phyloP scores from a whole-genome alignment of 1,140 invertebrate genomes.

The Grapholita molesta region DNA sequence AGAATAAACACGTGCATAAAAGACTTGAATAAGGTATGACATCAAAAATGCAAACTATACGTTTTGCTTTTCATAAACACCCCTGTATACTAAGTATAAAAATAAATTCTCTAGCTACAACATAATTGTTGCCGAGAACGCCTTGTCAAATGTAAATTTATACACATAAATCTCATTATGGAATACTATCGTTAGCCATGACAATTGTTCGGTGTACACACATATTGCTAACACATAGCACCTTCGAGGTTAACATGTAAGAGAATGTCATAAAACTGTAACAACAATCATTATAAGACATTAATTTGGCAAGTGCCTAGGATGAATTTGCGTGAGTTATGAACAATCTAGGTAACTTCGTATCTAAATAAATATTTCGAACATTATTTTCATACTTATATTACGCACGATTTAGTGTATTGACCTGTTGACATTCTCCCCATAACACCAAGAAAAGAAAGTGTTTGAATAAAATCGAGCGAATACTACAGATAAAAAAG shows the following conservation, averaged over 20 bases:
- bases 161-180: slow-evolving; percentile 16
- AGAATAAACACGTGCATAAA: slow-evolving; percentile 14
- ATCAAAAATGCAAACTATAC: slow-evolving; percentile 4
- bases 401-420: background rate
- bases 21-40: slow-evolving; percentile 3
- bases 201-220: background rate
- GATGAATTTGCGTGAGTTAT: background rate
- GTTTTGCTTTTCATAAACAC: slow-evolving; percentile 5
- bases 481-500: slow-evolving; percentile 29
- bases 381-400: background rate
- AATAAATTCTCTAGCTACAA: slow-evolving; percentile 19
- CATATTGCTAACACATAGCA: slow-evolving; percentile 16
- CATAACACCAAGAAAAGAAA: background rate
- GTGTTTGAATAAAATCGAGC: slow-evolving; percentile 3
- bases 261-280: slow-evolving; percentile 7
- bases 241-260: slow-evolving; percentile 12
- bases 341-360: background rate
- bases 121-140: slow-evolving; percentile 9
- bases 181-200: slow-evolving; percentile 16
- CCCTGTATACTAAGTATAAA: slow-evolving; percentile 15
- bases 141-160: slow-evolving; percentile 6
- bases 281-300: background rate
- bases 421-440: background rate
- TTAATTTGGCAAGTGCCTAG: slow-evolving; percentile 10
- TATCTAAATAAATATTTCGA: background rate